Conservation (phyloP, 2,113 vertebrate genomes). For the Dipodomys ordii region DNA sequence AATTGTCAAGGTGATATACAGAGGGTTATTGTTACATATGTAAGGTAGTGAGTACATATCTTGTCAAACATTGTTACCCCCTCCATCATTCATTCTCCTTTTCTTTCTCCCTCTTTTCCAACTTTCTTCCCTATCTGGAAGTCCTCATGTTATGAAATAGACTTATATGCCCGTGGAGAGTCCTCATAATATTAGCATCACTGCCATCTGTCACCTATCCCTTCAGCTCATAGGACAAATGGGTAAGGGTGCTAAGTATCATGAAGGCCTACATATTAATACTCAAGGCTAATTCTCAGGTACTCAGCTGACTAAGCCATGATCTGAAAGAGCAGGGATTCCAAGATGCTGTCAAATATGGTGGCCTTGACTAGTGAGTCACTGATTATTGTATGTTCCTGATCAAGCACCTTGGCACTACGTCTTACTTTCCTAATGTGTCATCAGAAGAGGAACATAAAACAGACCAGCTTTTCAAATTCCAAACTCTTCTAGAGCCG, state of each 20-base stretch:
- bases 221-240: not conserved
- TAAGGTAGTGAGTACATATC: too few relatives aligned
- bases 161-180: not conserved
- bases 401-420: not conserved
- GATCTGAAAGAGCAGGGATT: not conserved
- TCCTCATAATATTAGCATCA: not conserved
- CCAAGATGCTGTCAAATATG: not conserved
- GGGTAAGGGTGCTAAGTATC: not conserved
- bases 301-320: not conserved
- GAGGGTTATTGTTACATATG: too few relatives aligned
- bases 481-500: not conserved
- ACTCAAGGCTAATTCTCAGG: not conserved
- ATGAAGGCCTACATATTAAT: not conserved
- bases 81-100: not conserved
- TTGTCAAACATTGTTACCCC: too few relatives aligned
- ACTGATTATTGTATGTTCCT: not conserved
- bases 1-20: too few relatives aligned
- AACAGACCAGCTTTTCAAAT: not conserved
- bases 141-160: not conserved
- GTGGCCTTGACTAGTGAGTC: not conserved
- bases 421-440: slow-evolving; percentile 23
- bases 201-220: not conserved
- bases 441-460: not conserved
- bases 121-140: not conserved
- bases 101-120: not conserved